phyloP scores from a whole-genome alignment of 2,113 vertebrate species.

The Lycaon pictus region DNA sequence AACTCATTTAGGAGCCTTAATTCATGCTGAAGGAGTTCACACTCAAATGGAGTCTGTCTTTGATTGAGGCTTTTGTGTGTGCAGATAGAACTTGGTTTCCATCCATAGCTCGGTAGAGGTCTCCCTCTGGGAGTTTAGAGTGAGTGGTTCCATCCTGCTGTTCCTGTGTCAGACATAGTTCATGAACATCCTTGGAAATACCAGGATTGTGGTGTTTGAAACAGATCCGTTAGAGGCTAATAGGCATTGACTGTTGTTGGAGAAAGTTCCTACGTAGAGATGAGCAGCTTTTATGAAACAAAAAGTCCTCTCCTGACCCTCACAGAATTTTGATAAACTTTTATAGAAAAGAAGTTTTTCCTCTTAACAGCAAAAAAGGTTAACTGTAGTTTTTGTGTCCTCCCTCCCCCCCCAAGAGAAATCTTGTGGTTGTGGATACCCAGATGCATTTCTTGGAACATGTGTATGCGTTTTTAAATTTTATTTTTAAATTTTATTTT shows the following conservation, averaged over 20 bases:
- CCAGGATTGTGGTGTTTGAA: not conserved
- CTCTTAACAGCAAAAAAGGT: not conserved
- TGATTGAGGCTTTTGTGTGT: not conserved
- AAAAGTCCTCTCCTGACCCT: not conserved
- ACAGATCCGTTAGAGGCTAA: not conserved
- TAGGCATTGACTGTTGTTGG: not conserved
- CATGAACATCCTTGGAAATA: not conserved
- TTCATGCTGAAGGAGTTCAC: not conserved
- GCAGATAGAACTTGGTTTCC: not conserved
- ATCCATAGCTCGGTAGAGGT: not conserved
- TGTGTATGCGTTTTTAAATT: not conserved
- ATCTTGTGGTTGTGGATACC: not conserved
- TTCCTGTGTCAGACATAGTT: not conserved
- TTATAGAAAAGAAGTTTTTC: not conserved
- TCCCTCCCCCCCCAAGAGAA: not conserved
- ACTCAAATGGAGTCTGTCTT: not conserved
- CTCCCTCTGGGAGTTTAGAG: not conserved
- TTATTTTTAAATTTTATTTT: too few species aligned
- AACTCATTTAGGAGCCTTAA: not conserved
- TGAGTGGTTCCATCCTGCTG: not conserved
- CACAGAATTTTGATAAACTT: not conserved
- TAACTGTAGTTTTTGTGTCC: not conserved
- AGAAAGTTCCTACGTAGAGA: not conserved
- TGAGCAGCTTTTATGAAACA: not conserved
- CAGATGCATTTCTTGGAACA: slow-evolving; percentile 1